phyloP scores from a whole-genome alignment of 2,888 invertebrate species.

The Nebria salina region DNA sequence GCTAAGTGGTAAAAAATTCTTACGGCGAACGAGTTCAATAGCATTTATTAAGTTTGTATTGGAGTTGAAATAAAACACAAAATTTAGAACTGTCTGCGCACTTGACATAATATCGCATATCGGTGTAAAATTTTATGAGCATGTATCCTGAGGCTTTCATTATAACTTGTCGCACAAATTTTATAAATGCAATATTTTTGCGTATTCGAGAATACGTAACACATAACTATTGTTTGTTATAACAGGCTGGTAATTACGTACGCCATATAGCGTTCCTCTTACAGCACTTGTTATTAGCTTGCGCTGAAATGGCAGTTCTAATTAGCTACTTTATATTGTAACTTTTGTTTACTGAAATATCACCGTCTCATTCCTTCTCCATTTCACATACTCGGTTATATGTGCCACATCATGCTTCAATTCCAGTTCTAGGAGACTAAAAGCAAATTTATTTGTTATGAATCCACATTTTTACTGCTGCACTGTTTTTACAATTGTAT shows the following conservation, averaged over 20 bases:
- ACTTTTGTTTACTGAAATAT: conserved; percentile 2
- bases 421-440: background rate
- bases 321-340: conserved; percentile 4
- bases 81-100: no score
- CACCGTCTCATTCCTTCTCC: background rate
- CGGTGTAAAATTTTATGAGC: background rate
- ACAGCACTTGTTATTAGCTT: background rate
- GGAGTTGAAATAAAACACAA: no score
- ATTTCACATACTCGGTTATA: background rate
- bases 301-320: background rate
- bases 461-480: background rate
- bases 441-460: background rate
- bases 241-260: background rate
- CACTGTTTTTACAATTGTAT: conserved; percentile 2
- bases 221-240: background rate
- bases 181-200: background rate
- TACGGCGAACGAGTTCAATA: no score
- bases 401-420: background rate
- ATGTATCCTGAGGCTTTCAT: background rate
- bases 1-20: no score
- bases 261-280: background rate
- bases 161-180: background rate
- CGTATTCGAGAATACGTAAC: background rate
- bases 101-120: no score
- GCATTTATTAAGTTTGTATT: no score